Conservation (phyloP, 2,797 vertebrate species). For the Cossypha heuglini region DNA sequence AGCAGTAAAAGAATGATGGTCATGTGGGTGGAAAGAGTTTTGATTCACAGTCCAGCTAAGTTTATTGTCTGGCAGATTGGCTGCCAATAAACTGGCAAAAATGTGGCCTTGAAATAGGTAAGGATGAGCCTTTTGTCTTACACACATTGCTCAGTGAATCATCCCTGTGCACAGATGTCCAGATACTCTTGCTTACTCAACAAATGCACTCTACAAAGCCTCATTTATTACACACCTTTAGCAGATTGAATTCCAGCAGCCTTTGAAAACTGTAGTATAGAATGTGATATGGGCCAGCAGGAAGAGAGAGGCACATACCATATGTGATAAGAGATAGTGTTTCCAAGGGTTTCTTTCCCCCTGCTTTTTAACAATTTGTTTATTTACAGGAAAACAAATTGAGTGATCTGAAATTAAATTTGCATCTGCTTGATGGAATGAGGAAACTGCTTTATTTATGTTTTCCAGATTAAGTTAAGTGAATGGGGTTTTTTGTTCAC, state of each 20-base stretch:
- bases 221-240: not conserved
- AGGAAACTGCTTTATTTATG: not conserved
- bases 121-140: not conserved
- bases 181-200: not conserved
- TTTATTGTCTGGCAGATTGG: not conserved
- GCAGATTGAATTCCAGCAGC: not conserved
- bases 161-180: not conserved
- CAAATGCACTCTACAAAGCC: not conserved
- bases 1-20: not conserved
- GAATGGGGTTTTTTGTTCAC: not conserved
- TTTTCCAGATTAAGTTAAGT: constrained; percentile 4
- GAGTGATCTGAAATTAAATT: constrained; percentile 36
- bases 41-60: not conserved
- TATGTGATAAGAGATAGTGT: not conserved
- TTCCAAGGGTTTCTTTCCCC: not conserved
- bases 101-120: not conserved
- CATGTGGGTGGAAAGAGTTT: not conserved
- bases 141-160: not conserved
- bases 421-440: not conserved
- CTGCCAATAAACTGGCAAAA: not conserved
- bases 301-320: not conserved
- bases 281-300: not conserved
- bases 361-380: not conserved
- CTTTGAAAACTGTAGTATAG: not conserved
- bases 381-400: not conserved